Percentiles rank a stretch among this genome's conserved stretches.
phyloP scores from a whole-genome alignment of 53 echinoderm and acorn worm species.

The Mesocentrotus franciscanus region DNA sequence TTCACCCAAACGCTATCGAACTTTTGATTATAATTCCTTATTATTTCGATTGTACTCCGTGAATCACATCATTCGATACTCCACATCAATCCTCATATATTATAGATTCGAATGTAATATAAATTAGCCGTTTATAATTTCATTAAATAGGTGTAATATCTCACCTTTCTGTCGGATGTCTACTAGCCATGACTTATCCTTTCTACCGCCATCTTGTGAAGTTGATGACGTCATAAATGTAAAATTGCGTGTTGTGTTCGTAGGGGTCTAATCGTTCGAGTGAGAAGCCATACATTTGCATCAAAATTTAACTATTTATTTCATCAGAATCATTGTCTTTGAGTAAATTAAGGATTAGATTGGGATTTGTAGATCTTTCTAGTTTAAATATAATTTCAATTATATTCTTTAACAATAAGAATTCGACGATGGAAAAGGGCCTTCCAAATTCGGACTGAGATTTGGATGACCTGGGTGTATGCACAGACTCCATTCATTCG shows the following conservation, averaged over 20 bases:
- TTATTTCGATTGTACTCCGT: background rate
- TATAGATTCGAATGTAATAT: slow-evolving; percentile 32
- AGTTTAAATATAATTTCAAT: background rate
- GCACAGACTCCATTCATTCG: slow-evolving; percentile 1
- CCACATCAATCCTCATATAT: slow-evolving; percentile 29
- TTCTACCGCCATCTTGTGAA: slow-evolving; percentile 81
- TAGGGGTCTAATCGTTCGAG: background rate
- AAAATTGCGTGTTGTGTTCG: background rate
- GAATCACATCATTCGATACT: slow-evolving; percentile 33
- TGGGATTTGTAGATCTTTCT: background rate
- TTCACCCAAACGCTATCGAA: background rate
- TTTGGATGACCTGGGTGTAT: background rate
- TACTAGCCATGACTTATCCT: slow-evolving; percentile 78
- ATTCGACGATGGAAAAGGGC: background rate
- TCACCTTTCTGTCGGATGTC: slow-evolving; percentile 87
- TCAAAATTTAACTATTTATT: background rate
- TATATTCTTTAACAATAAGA: background rate
- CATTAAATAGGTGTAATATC: slow-evolving; percentile 65
- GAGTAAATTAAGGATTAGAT: background rate
- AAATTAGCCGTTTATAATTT: slow-evolving; percentile 8
- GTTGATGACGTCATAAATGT: slow-evolving; percentile 71
- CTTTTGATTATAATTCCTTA: slow-evolving; percentile 53
- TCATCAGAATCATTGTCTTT: background rate
- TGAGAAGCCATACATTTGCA: background rate
- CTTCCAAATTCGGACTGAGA: background rate